Conservation (phyloP, 2,797 vertebrate species). For the Euphonia xanthogaster region DNA sequence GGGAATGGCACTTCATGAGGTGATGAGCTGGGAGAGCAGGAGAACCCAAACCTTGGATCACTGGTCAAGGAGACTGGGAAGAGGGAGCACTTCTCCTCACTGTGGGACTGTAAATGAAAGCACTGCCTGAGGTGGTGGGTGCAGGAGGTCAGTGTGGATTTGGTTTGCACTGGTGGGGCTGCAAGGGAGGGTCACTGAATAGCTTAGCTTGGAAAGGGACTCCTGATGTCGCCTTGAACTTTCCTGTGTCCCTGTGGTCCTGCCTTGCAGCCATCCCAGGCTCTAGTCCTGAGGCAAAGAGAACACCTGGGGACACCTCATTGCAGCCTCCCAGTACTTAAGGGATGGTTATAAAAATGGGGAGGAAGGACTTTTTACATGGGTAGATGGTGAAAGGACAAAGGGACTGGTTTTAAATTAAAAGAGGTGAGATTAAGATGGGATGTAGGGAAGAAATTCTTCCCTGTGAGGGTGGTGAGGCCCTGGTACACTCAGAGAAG, state of each 20-base stretch:
- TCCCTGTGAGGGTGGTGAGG: not conserved
- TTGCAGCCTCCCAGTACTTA: too few species aligned
- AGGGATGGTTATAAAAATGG: not conserved
- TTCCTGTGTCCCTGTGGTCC: not conserved
- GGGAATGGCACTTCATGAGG: not conserved
- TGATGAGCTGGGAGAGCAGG: not conserved
- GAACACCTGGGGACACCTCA: not conserved
- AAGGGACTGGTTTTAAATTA: not conserved
- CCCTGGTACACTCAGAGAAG: not conserved
- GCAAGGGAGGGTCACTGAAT: not conserved
- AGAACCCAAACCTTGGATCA: not conserved
- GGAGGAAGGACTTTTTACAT: not conserved
- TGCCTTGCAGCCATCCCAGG: not conserved
- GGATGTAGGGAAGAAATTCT: not conserved
- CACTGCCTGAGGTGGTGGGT: too few species aligned
- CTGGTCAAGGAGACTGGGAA: not conserved
- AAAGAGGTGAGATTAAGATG: not conserved
- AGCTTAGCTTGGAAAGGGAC: not conserved
- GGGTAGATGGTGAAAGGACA: not conserved
- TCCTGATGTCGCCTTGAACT: not conserved
- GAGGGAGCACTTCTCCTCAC: rapidly evolving
- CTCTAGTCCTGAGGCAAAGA: not conserved
- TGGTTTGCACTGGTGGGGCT: not conserved
- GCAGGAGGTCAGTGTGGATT: not conserved
- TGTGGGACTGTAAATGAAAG: not conserved